Conservation (phyloP, 2,888 invertebrate species). For the Lottia gigantea region DNA sequence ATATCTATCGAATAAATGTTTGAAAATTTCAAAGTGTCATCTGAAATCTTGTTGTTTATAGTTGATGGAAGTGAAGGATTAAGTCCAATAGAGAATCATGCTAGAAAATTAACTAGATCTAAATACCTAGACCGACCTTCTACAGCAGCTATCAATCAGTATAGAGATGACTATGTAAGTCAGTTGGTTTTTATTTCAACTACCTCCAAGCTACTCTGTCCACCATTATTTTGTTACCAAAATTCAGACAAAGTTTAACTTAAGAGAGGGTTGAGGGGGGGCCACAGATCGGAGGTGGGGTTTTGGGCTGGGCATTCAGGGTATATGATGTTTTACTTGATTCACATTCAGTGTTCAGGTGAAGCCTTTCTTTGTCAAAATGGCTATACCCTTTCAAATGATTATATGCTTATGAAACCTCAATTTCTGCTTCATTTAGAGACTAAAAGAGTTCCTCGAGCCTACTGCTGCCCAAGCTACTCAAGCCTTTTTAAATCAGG, state of each 20-base stretch:
- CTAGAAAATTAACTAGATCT: conserved; percentile 37
- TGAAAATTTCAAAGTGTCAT: not conserved
- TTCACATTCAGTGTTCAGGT: too few species aligned
- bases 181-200: not conserved
- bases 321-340: too few species aligned
- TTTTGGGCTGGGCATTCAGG: too few species aligned
- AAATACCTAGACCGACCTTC: conserved; percentile 46
- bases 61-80: conserved; percentile 53
- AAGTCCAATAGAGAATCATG: conserved; percentile 31
- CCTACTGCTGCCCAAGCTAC: conserved; percentile 54
- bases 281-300: too few species aligned
- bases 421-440: conserved; percentile 23
- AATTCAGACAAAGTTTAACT: too few species aligned
- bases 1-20: too few species aligned
- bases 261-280: too few species aligned
- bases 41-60: conserved; percentile 26
- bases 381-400: too few species aligned
- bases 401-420: too few species aligned
- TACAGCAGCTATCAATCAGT: conserved; percentile 43
- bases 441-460: conserved; percentile 33
- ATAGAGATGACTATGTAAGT: conserved; percentile 50
- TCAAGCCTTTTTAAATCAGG: conserved; percentile 56
- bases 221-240: not conserved
- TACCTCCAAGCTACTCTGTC: not conserved
- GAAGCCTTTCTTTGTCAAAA: too few species aligned